Evolutionary conservation across 2,113 vertebrate genomes (phyloP).

Genomic region (Pangasianodon hypophthalmus): DNA sequence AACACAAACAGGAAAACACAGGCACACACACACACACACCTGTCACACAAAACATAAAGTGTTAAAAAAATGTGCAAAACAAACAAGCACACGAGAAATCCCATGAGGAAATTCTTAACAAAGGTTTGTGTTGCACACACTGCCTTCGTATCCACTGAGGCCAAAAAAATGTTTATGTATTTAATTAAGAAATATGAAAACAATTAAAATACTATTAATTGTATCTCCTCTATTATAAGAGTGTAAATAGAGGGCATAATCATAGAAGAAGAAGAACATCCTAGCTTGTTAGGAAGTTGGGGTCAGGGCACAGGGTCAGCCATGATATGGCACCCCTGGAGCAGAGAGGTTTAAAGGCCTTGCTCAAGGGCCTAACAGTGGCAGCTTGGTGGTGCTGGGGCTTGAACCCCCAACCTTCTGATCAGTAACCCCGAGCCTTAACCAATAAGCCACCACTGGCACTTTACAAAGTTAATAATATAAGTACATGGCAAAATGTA

Average conservation of each 20-base stretch:
- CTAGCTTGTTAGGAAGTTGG: too few species aligned
- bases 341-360: not conserved
- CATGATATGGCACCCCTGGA: not conserved
- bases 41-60: not conserved
- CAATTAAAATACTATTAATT: not conserved
- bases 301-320: not conserved
- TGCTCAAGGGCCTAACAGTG: not conserved
- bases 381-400: not conserved
- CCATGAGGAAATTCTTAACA: not conserved
- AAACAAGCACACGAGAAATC: not conserved
- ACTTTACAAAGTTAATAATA: not conserved
- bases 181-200: not conserved
- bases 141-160: not conserved
- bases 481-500: not conserved
- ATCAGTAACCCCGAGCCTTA: not conserved
- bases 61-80: not conserved
- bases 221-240: not conserved
- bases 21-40: not conserved
- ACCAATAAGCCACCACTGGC: not conserved
- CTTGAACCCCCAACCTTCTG: not conserved
- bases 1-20: conserved; percentile 19
- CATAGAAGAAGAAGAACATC: not conserved
- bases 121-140: not conserved
- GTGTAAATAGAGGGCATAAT: not conserved
- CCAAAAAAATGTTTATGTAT: not conserved